Base-by-base conservation (phyloP, 1,140 invertebrate species). In the Gryon sp. region DNA sequence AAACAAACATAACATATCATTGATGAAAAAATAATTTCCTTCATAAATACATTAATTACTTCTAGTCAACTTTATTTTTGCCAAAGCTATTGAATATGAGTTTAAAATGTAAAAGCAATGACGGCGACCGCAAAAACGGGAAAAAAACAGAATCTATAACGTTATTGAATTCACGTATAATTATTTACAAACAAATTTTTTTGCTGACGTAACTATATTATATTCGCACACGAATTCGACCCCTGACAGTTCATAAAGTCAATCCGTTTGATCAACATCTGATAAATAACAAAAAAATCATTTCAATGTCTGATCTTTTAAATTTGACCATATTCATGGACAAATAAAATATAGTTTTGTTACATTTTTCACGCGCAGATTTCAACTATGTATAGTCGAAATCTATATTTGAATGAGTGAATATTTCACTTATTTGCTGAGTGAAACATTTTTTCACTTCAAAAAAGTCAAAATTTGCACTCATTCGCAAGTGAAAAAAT, bases 91-190 rank as follows among this genome's bases (percentile, higher is more conserved):
- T 46, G 22, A 16, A 46, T 15, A 16, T n/a, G 26, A 48, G 26
- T 30, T 30, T n/a, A 19, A 22, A 36, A 8, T 12, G 52, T 15
- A 41, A 55, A 28, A 6, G 52, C 20, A 26, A 53, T 40, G 40
- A 53, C 50, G 12, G 15, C 34, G 22, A 19, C 1, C 12, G 11
- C 16, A 15, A 59, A 43, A 59, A 45, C 19, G 14, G 36, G 24
- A 43, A 57, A 26, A 43, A 57, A 57, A 32, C 38, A 57, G n/a
- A n/a, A n/a, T n/a, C n/a, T n/a, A n/a, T n/a, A 57, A 16, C 30
- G 9, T 36, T 6, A 59, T 59, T 4, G 14, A 59, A 59, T 45
- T 34, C 30, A 55, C 14, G 14, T 41, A 41, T n/a, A 38, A 53
- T 38, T 6, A 38, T 26, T 52, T 2, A 57, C 43, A 59, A 45